Percentiles rank a stretch among this genome's conserved stretches.
These are phyloP conservation scores for Sebastes steindachneri DNA, from an alignment of 2,797 vertebrate species.

Conservation along the genomic window DNA sequence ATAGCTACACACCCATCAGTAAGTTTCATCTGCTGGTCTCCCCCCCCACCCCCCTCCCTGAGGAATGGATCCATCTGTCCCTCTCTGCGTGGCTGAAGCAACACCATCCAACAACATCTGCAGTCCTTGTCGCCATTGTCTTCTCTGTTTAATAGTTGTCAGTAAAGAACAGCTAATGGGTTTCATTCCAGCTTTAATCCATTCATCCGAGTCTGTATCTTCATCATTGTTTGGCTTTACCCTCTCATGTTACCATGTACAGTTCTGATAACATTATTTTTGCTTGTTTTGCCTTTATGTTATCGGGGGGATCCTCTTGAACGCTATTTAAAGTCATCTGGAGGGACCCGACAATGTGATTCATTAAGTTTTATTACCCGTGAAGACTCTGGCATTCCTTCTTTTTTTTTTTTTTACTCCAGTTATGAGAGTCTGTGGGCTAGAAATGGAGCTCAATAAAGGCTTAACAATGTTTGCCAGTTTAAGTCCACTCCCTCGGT, in stretches of 20 bases:
- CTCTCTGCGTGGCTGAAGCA: constrained; percentile 58
- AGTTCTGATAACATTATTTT: constrained; percentile 27
- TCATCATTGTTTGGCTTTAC: constrained; percentile 50
- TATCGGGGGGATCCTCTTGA: constrained; percentile 21
- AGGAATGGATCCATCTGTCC: constrained; percentile 47
- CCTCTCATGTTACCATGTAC: constrained; percentile 19
- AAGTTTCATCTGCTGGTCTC: constrained; percentile 35
- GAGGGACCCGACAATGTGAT: constrained; percentile 34
- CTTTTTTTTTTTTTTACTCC: neutral
- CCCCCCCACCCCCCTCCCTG: neutral
- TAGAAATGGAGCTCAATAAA: constrained; percentile 50
- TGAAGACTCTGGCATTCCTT: constrained; percentile 29
- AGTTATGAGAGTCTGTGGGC: constrained; percentile 49
- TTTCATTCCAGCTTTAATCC: constrained; percentile 48
- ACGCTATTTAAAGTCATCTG: constrained; percentile 37
- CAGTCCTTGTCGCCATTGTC: constrained; percentile 45
- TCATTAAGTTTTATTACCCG: constrained; percentile 60
- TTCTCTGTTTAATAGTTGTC: constrained; percentile 33
- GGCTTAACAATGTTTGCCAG: constrained; percentile 58
- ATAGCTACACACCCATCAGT: constrained; percentile 30
- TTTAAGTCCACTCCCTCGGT: constrained; percentile 46
- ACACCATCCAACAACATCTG: constrained; percentile 55
- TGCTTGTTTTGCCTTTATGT: constrained; percentile 29
- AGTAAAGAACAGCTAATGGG: constrained; percentile 32
- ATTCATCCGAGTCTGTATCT: constrained; percentile 32